These are phyloP conservation scores for Ridgeia piscesae DNA, from an alignment of 1,140 invertebrate species.

Conservation along the genomic window DNA sequence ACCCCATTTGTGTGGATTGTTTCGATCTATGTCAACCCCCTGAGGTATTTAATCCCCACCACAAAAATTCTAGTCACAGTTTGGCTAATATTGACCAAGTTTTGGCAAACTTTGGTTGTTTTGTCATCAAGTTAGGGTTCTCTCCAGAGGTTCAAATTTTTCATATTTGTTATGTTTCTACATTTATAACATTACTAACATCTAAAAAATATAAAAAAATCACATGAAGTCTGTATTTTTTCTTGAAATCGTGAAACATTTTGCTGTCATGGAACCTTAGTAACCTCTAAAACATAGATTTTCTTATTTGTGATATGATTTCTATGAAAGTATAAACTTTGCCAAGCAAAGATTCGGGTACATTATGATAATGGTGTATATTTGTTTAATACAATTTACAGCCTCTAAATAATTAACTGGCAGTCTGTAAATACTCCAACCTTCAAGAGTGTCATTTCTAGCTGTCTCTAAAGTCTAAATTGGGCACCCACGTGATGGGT, in stretches of 20 bases:
- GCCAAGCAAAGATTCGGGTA: too few relatives aligned
- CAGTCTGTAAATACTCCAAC: not conserved
- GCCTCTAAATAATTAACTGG: not conserved
- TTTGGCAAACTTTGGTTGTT: not conserved
- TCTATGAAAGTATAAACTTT: too few relatives aligned
- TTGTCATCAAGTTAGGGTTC: not conserved
- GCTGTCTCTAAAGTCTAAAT: too few relatives aligned
- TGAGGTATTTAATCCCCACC: not conserved
- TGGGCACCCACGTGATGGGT: not conserved
- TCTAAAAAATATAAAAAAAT: not conserved
- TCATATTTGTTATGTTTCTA: too few relatives aligned
- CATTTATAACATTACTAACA: too few relatives aligned
- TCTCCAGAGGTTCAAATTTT: too few relatives aligned
- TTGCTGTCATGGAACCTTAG: too few relatives aligned
- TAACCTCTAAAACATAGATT: too few relatives aligned
- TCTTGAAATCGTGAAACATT: not conserved
- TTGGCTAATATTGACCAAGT: not conserved
- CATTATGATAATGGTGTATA: too few relatives aligned
- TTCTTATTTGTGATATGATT: too few relatives aligned
- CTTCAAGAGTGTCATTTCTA: not conserved
- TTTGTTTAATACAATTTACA: not conserved
- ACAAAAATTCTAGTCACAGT: not conserved
- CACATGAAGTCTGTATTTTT: not conserved
- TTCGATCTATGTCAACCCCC: not conserved
- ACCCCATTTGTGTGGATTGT: not conserved